Percentiles rank a stretch among this genome's conserved stretches.
Conservation (phyloP, 64 coral and sea anemone species). For the Montipora efflorescens region DNA sequence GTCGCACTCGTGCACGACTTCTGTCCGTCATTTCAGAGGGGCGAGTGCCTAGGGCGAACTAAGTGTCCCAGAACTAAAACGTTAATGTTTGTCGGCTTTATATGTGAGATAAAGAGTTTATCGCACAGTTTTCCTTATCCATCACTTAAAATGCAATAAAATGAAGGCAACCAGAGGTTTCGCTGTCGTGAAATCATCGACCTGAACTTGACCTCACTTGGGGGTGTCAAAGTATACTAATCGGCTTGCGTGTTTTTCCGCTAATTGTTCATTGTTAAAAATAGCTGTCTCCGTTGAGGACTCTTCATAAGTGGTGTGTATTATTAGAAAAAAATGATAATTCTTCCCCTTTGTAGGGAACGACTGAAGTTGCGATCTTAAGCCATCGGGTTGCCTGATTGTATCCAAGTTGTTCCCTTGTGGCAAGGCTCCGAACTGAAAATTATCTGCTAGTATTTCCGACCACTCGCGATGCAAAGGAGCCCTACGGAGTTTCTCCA, state of each 20-base stretch:
- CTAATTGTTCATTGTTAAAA: no score
- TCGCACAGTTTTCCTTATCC: background rate
- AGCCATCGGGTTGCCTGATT: no score
- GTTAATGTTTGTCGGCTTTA: background rate
- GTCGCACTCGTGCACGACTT: background rate
- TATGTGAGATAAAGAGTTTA: background rate
- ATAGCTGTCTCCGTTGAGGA: no score
- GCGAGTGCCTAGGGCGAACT: background rate
- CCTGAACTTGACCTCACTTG: background rate
- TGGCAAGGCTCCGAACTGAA: no score
- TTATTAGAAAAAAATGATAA: no score
- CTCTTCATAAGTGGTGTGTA: no score
- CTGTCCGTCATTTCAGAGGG: constrained; percentile 5
- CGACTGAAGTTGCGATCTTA: no score
- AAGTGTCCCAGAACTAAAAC: background rate
- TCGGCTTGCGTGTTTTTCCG: no score
- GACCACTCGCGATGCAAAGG: background rate
- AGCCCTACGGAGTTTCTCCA: background rate
- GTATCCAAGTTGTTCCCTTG: no score
- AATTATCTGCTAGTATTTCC: background rate
- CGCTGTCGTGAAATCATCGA: background rate
- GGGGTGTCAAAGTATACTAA: no score
- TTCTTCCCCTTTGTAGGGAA: no score
- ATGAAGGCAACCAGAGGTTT: background rate
- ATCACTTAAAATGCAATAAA: background rate